These are phyloP conservation scores for Anagyrus pseudococci DNA, from an alignment of 2,888 invertebrate species.

Conservation along the genomic window DNA sequence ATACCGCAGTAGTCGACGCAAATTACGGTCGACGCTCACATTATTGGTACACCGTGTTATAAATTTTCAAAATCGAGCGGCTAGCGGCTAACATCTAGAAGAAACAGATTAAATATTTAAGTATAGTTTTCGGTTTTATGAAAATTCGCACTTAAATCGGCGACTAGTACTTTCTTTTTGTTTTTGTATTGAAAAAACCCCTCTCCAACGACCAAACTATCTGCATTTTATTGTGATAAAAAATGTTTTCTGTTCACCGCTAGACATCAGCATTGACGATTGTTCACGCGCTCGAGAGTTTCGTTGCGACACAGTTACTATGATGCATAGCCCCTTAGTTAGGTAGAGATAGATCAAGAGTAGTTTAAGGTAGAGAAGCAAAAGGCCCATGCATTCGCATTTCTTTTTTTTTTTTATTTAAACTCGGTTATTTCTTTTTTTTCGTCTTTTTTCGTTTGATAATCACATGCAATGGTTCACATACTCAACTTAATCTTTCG, in stretches of 20 bases:
- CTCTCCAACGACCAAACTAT: conserved; percentile 16
- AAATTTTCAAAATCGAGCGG: conserved; percentile 43
- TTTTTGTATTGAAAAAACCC: conserved; percentile 20
- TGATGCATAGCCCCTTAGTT: conserved; percentile 51
- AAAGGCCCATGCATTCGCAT: conserved; percentile 45
- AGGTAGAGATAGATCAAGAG: conserved; percentile 50
- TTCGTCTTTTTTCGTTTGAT: conserved; percentile 1
- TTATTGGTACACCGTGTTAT: conserved; percentile 49
- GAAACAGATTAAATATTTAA: conserved; percentile 47
- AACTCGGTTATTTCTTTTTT: no score
- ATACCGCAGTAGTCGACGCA: conserved; percentile 49
- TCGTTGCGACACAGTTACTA: conserved; percentile 40
- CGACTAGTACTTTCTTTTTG: conserved; percentile 16
- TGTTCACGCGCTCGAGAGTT: conserved; percentile 6
- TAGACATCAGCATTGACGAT: conserved; percentile 27
- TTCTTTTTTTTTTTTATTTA: conserved; percentile 5
- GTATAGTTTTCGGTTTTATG: conserved; percentile 2
- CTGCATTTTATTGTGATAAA: conserved; percentile 21
- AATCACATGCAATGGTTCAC: conserved; percentile 19
- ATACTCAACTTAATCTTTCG: conserved; percentile 4
- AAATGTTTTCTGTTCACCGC: conserved; percentile 23
- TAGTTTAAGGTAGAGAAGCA: conserved; percentile 51
- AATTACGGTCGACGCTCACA: conserved; percentile 50
- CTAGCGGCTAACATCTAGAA: conserved; percentile 50
- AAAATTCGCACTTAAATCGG: conserved; percentile 15